These are phyloP conservation scores for Acanthopagrus latus DNA, from an alignment of 2,797 vertebrate genomes.

Conservation along the genomic window DNA sequence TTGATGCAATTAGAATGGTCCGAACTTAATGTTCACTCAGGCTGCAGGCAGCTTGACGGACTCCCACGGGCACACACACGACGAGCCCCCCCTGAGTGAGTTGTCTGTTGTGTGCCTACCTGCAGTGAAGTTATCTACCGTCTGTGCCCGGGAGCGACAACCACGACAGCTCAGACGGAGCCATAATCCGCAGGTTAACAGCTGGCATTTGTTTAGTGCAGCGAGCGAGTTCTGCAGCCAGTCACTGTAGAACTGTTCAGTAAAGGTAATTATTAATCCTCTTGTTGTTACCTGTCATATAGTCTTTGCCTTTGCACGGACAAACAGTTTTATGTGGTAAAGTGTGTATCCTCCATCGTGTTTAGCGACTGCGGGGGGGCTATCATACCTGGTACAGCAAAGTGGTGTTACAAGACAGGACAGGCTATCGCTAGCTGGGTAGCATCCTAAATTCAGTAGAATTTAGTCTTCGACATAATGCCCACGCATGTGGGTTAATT, in stretches of 20 bases:
- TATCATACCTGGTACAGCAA: too few relatives aligned
- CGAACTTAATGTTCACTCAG: constrained; percentile 11
- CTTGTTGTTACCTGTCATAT: background rate
- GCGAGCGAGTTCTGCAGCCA: background rate
- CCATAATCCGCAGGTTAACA: constrained; percentile 7
- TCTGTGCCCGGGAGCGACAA: constrained; percentile 19
- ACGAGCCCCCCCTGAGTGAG: constrained; percentile 6
- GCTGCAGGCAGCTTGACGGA: constrained; percentile 11
- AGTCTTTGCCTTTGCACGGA: background rate
- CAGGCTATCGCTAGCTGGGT: too few relatives aligned
- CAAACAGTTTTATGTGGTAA: background rate
- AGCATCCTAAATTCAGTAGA: too few relatives aligned
- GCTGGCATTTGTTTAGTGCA: background rate
- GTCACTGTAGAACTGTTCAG: background rate
- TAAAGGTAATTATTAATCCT: background rate
- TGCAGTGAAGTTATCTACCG: constrained; percentile 25
- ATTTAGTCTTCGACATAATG: too few relatives aligned
- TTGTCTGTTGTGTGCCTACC: constrained; percentile 27
- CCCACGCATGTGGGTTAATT: too few relatives aligned
- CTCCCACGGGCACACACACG: background rate
- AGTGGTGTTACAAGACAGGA: background rate
- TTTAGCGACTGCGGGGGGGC: too few relatives aligned
- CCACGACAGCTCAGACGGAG: constrained; percentile 6
- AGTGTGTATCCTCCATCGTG: background rate
- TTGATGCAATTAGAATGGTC: constrained; percentile 4